These are phyloP conservation scores for Oligia latruncula DNA, from an alignment of 2,888 invertebrate genomes.

Conservation along the genomic window DNA sequence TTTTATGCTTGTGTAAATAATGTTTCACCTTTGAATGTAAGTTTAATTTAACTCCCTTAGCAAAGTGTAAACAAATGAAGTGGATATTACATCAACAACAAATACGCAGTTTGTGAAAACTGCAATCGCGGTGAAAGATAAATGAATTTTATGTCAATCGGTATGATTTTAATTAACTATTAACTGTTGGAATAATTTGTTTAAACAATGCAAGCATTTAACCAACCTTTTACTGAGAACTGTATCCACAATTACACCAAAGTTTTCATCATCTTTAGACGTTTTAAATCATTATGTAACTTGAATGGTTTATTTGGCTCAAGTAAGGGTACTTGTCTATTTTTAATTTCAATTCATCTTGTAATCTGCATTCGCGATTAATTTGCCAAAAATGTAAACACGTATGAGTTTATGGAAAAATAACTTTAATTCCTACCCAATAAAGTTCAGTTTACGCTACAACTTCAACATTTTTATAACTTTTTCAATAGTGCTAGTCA, in stretches of 20 bases:
- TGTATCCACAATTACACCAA: background rate
- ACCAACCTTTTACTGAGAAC: background rate
- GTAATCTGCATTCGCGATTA: no score
- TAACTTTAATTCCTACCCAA: no score
- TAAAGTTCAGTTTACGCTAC: no score
- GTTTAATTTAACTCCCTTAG: conserved; percentile 1
- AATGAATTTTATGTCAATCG: conserved; percentile 2
- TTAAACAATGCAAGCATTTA: background rate
- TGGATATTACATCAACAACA: background rate
- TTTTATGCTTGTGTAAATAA: background rate
- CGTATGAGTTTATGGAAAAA: no score
- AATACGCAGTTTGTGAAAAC: background rate
- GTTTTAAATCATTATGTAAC: background rate
- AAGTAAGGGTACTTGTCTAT: background rate
- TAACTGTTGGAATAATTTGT: background rate
- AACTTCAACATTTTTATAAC: no score
- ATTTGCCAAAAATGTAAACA: no score
- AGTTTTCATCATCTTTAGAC: no score
- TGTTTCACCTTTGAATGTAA: background rate
- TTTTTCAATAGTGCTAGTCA: no score
- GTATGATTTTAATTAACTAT: conserved; percentile 19
- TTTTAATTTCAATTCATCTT: background rate
- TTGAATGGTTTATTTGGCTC: background rate
- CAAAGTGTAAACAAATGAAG: conserved; percentile 9
- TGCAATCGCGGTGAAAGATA: background rate